These are phyloP conservation scores for Diogma glabrata DNA, from an alignment of 2,888 invertebrate genomes.

Conservation along the genomic window DNA sequence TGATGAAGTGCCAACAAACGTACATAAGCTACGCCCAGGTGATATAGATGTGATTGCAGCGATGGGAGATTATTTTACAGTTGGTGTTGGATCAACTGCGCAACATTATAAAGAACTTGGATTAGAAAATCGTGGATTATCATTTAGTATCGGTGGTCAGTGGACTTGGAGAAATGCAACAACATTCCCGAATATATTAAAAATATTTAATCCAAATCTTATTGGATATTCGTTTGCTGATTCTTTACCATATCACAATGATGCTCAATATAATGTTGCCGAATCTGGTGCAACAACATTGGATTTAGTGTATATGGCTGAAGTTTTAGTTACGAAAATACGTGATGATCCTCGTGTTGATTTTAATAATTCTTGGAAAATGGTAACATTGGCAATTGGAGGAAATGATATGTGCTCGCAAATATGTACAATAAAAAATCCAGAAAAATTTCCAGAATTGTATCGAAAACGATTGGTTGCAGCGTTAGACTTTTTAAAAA, in stretches of 20 bases:
- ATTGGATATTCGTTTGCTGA: conserved; percentile 42
- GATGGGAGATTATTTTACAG: conserved; percentile 43
- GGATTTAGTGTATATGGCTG: conserved; percentile 42
- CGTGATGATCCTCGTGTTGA: conserved; percentile 38
- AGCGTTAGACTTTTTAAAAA: conserved; percentile 36
- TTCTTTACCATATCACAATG: conserved; percentile 28
- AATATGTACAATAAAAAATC: conserved; percentile 36
- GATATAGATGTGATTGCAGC: conserved; percentile 43
- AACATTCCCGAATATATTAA: conserved; percentile 42
- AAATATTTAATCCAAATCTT: conserved; percentile 45
- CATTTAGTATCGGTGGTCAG: conserved; percentile 36
- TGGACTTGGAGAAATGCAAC: conserved; percentile 37
- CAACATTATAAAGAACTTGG: conserved; percentile 31
- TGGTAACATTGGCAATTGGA: conserved; percentile 51
- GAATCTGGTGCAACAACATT: conserved; percentile 40
- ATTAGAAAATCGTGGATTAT: conserved; percentile 33
- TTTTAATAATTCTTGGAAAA: conserved; percentile 43
- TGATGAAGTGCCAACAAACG: conserved; percentile 32
- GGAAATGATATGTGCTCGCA: conserved; percentile 43
- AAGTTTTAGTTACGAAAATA: conserved; percentile 38
- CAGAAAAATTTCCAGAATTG: conserved; percentile 29
- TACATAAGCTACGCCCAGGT: conserved; percentile 40
- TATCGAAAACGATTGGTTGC: conserved; percentile 36
- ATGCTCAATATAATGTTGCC: conserved; percentile 42
- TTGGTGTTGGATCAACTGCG: conserved; percentile 38